Evolutionary conservation across 2,797 vertebrate species (phyloP), one percentile per base, ranked within the genome.

Genomic region (Sebastes cheni): DNA sequence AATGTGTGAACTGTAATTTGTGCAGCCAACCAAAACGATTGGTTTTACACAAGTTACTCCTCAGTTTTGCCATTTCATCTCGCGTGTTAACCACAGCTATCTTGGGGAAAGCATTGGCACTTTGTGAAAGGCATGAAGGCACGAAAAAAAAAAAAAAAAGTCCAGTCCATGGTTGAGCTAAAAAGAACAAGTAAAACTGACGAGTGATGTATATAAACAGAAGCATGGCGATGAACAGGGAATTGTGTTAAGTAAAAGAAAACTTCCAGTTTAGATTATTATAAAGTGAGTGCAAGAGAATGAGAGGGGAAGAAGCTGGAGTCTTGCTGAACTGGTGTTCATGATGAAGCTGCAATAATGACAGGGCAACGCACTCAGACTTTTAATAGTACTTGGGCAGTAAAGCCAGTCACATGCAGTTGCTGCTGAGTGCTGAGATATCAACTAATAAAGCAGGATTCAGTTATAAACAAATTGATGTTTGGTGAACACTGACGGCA

Each of bases 281-380:
- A 56, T 54, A 16, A 61, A 62, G 46, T 5, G 8, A 22, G 14
- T 2, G 27, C 4, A 11, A 18, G 29, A 71, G 27, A 22, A 58
- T 6, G 46, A 76, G 50, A 39, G 27, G 5, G 18, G 64, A 18
- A 18, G 12, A 34, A 25, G 42, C 32, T 42, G 66, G 62, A 87
- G 77, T 77, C 75, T 67, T 68, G 81, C 59, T 70, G 39, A 82
- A 81, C 79, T 67, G 62, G 69, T 58, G 71, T 73, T 58, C 67
- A 74, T 60, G 79, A 59, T n/a, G 60, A 83, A 72, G 81, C 73
- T 59, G 79, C 67, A 62, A 34, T 78, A 84, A 87, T 72, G 34
- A 81, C 75, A 81, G 32, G 55, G 67, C n/a, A 60, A 29, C 65
- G 0, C 20, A 50, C 18, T 50, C 46, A 66, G 4, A 54, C 75